Percentiles rank a stretch among this genome's conserved stretches.
These are phyloP conservation scores for Lophochroa leadbeateri DNA, from an alignment of 2,113 vertebrate species.

Conservation along the genomic window DNA sequence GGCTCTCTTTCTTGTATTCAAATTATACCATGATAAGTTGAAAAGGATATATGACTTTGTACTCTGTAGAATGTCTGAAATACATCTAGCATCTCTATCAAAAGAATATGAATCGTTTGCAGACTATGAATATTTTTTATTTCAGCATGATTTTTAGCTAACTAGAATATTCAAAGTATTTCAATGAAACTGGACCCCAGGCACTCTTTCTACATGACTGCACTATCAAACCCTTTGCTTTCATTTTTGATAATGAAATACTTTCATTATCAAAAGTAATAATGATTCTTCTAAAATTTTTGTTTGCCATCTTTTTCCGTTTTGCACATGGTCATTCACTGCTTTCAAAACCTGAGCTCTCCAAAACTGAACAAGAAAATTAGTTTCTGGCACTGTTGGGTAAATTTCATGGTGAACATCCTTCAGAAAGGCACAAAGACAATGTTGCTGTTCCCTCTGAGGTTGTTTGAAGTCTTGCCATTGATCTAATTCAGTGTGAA, in stretches of 20 bases:
- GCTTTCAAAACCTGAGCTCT: background rate
- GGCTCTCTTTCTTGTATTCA: background rate
- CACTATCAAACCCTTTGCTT: background rate
- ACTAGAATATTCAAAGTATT: background rate
- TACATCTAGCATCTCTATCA: background rate
- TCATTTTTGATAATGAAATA: background rate
- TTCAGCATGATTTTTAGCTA: background rate
- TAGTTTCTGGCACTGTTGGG: background rate
- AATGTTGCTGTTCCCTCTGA: background rate
- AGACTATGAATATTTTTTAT: background rate
- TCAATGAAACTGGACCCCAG: background rate
- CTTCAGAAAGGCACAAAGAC: background rate
- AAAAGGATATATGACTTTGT: constrained; percentile 5
- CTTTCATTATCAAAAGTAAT: background rate
- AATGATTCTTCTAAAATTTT: background rate
- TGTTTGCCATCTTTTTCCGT: background rate
- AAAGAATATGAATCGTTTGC: background rate
- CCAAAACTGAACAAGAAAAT: background rate
- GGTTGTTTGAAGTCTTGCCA: background rate
- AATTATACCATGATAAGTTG: background rate
- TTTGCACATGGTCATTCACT: background rate
- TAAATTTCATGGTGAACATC: background rate
- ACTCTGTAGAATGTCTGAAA: background rate
- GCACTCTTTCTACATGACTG: background rate
- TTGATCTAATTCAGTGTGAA: background rate